These are phyloP conservation scores for Drepanosiphum platanoidis DNA, from an alignment of 2,888 invertebrate species.

Conservation along the genomic window DNA sequence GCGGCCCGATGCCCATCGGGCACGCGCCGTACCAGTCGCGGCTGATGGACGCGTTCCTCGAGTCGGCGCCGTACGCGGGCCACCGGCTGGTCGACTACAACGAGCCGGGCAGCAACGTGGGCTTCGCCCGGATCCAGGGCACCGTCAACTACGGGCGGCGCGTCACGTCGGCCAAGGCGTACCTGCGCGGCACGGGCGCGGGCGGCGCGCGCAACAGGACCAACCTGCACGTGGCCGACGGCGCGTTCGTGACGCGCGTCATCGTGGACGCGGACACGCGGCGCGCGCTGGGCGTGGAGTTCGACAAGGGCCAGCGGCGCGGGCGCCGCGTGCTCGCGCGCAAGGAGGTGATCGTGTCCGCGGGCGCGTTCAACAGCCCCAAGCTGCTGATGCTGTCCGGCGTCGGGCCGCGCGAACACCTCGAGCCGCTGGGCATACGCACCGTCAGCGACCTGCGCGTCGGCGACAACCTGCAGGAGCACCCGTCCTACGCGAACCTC, in stretches of 20 bases:
- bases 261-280: constrained; percentile 70
- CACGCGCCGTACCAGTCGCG: constrained; percentile 69
- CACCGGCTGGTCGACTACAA: constrained; percentile 70
- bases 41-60: constrained; percentile 74
- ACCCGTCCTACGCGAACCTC: constrained; percentile 73
- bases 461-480: constrained; percentile 71
- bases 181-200: constrained; percentile 71
- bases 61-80: constrained; percentile 75
- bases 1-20: constrained; percentile 63
- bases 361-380: constrained; percentile 82
- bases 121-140: constrained; percentile 71
- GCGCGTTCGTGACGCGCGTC: constrained; percentile 71
- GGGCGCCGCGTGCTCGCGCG: constrained; percentile 70
- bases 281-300: constrained; percentile 71
- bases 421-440: constrained; percentile 70
- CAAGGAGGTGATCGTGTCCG: constrained; percentile 78
- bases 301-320: constrained; percentile 68
- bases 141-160: constrained; percentile 67
- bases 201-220: no score
- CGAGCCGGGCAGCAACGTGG: constrained; percentile 66
- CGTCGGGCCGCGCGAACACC: constrained; percentile 73
- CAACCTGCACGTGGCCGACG: constrained; percentile 73
- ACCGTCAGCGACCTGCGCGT: constrained; percentile 72
- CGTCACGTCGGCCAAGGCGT: constrained; percentile 72
- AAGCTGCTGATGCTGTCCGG: constrained; percentile 85